Evolutionary conservation across 2,797 vertebrate genomes (phyloP).

Genomic region (Phyllotis vaccarum): DNA sequence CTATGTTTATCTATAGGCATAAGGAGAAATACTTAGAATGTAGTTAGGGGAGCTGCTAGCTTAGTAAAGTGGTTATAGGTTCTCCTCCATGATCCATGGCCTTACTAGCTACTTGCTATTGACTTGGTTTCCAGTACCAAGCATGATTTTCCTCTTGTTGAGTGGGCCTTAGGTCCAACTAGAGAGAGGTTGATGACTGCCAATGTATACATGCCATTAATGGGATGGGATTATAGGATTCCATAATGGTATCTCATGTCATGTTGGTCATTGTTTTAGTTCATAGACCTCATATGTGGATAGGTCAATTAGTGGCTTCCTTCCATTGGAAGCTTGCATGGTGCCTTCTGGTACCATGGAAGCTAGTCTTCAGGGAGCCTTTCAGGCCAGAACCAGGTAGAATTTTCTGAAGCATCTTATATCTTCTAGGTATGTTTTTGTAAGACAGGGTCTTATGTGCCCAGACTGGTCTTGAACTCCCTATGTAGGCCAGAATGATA

Average conservation of each 20-base stretch:
- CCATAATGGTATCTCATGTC: not conserved
- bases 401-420: not conserved
- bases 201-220: not conserved
- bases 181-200: no score
- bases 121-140: not conserved
- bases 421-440: no score
- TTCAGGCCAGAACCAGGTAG: not conserved
- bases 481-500: not conserved
- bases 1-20: no score
- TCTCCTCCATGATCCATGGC: not conserved
- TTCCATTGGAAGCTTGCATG: not conserved
- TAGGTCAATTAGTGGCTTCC: not conserved
- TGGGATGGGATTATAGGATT: not conserved
- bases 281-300: not conserved
- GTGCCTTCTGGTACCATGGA: not conserved
- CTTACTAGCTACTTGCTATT: not conserved
- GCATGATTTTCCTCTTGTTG: not conserved
- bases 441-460: not conserved
- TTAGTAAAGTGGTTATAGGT: not conserved
- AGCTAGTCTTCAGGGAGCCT: not conserved
- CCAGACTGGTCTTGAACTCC: not conserved
- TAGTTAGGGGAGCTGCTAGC: not conserved
- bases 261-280: not conserved
- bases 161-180: not conserved
- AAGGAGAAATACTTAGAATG: not conserved